A percentile compares a stretch with the other conserved stretches of the same genome.
phyloP scores from a whole-genome alignment of 2,113 vertebrate species.

The Manacus vitellinus region DNA sequence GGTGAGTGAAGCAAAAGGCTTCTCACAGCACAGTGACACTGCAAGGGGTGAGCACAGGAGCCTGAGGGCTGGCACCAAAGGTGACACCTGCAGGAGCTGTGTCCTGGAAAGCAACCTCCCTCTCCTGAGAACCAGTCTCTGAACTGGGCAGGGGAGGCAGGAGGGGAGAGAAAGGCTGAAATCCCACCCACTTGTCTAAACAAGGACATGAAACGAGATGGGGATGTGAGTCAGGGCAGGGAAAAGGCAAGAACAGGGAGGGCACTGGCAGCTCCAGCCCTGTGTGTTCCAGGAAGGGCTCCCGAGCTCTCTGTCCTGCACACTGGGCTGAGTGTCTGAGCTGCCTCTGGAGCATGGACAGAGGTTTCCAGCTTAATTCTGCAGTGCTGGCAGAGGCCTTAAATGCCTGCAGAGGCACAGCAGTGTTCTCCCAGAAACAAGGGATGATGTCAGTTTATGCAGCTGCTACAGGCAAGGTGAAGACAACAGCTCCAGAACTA shows the following conservation, averaged over 20 bases:
- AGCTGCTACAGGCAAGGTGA: background rate
- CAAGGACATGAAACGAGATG: background rate
- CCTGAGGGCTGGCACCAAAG: background rate
- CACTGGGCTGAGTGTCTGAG: background rate
- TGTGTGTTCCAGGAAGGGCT: background rate
- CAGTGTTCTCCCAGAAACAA: background rate
- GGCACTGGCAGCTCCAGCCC: background rate
- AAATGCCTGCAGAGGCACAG: background rate
- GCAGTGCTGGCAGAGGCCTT: background rate
- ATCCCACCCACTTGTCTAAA: background rate
- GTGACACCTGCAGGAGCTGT: background rate
- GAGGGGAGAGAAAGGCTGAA: background rate
- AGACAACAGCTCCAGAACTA: background rate
- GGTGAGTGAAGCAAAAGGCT: background rate
- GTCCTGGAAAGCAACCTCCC: background rate
- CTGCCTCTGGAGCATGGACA: background rate
- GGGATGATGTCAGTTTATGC: background rate
- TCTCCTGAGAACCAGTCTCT: background rate
- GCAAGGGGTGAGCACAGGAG: background rate
- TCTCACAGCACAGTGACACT: background rate
- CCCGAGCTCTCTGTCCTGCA: background rate
- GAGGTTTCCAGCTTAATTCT: background rate
- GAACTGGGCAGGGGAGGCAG: background rate
- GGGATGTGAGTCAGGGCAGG: background rate
- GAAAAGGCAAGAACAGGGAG: background rate